Evolutionary conservation across 2,113 vertebrate genomes (phyloP), one percentile per base, ranked within the genome.

Genomic region (Indri indri): DNA sequence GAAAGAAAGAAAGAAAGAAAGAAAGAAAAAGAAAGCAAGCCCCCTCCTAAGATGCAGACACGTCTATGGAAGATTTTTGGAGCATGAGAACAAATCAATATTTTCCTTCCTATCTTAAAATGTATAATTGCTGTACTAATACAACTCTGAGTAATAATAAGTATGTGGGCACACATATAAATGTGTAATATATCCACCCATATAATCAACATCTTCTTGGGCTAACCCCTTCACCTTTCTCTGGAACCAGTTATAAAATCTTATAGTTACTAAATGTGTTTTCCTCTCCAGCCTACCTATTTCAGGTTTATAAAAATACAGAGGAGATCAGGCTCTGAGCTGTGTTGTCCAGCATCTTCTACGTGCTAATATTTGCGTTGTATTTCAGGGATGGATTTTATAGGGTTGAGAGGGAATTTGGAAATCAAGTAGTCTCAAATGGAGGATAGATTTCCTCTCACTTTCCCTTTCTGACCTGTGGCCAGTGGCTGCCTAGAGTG

Each of bases 101-200:
- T 97, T 97, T 84, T 81, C 63, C 52, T n/a, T 91, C 42, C 47
- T 86, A 18, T 63, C 30, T 95, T 77, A 85, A 76, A 81, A n/a
- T 94, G 14, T 84, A 20, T 61, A 70, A 3, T 79, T n/a, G 10
- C 61, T 90, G 8, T 90, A 7, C 9, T 83, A 34, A 90, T 68
- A 92, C 59, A 92, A 47, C 25, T 66, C 83, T 73, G 22, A 87
- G 52, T 8, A 92, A 32, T 66, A 88, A 66, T 81, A 42, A 32
- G 7, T 54, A 14, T 22, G 17, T 66, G 6, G 85, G 52, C 1
- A 18, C 17, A 45, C 42, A 59, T 66, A n/a, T 52, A 73, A 73
- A 14, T 59, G 1, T 83, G 6, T 83, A 59, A 37, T 70, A 42
- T 37, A 25, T 42, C 42, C 11, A 70, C 1, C 14, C 7, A 45